Evolutionary conservation across 2,113 vertebrate species (phyloP).

Genomic region (Albula glossodonta): DNA sequence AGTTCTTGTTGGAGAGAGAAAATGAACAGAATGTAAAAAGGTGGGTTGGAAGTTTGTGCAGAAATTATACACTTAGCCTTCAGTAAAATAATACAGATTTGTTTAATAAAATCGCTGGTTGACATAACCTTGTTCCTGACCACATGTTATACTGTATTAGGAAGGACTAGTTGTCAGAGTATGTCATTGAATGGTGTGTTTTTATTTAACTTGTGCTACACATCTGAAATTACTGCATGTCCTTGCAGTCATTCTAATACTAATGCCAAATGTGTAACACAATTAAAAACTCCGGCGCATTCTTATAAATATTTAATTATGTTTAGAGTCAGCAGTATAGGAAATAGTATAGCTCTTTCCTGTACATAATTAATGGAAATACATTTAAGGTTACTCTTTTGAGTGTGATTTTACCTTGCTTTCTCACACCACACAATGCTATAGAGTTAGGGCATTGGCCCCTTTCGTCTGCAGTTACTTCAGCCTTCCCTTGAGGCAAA

Average conservation of each 20-base stretch:
- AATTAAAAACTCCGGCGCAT: constrained; percentile 60
- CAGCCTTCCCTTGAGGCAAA: constrained; percentile 24
- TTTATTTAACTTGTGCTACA: too few relatives aligned
- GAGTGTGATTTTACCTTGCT: constrained; percentile 32
- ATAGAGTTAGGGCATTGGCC: too few relatives aligned
- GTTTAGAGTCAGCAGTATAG: constrained; percentile 59
- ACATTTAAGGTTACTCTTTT: constrained; percentile 46
- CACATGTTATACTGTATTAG: constrained; percentile 67
- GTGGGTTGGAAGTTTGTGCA: too few relatives aligned
- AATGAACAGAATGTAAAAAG: not conserved
- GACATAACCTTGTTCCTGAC: constrained; percentile 43
- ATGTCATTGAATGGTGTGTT: constrained; percentile 47
- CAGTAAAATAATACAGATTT: constrained; percentile 7
- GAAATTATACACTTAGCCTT: constrained; percentile 54
- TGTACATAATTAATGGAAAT: constrained; percentile 62
- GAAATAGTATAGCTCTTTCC: constrained; percentile 52
- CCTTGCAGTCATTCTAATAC: constrained; percentile 63
- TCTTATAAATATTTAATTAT: constrained; percentile 68
- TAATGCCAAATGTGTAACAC: constrained; percentile 74
- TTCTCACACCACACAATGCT: constrained; percentile 23
- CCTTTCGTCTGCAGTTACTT: not conserved
- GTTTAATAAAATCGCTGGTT: not conserved
- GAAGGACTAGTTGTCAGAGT: constrained; percentile 56
- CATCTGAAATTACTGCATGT: too few relatives aligned
- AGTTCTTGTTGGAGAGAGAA: not conserved